Evolutionary conservation across 2,113 vertebrate species (phyloP).

Genomic region (Campylomormyrus tamandua): DNA sequence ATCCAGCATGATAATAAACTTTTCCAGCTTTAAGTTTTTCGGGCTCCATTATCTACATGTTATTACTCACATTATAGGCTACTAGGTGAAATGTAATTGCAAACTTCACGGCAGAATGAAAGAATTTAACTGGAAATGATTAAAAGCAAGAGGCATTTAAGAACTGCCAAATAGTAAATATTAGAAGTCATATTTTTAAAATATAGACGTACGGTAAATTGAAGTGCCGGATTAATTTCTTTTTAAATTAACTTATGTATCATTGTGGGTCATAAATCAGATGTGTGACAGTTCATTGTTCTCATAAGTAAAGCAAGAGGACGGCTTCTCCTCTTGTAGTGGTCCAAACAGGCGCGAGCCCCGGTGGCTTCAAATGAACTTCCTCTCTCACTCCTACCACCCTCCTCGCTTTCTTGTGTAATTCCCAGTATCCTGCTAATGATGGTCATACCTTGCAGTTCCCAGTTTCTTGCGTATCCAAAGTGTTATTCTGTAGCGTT

Average conservation of each 20-base stretch:
- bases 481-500: background rate
- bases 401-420: background rate
- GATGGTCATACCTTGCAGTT: background rate
- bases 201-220: background rate
- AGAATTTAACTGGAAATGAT: background rate
- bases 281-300: background rate
- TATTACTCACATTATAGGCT: background rate
- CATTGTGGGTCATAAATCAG: background rate
- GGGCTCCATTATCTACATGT: background rate
- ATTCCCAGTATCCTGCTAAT: background rate
- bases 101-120: background rate
- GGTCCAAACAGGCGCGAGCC: background rate
- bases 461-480: background rate
- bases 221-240: background rate
- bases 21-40: background rate
- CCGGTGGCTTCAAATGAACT: background rate
- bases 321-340: background rate
- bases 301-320: background rate
- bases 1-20: background rate
- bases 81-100: background rate
- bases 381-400: background rate
- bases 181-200: background rate
- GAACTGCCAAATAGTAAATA: background rate
- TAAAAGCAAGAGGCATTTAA: background rate
- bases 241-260: background rate